These are phyloP conservation scores for Sander vitreus DNA, from an alignment of 2,113 vertebrate genomes.

Conservation along the genomic window DNA sequence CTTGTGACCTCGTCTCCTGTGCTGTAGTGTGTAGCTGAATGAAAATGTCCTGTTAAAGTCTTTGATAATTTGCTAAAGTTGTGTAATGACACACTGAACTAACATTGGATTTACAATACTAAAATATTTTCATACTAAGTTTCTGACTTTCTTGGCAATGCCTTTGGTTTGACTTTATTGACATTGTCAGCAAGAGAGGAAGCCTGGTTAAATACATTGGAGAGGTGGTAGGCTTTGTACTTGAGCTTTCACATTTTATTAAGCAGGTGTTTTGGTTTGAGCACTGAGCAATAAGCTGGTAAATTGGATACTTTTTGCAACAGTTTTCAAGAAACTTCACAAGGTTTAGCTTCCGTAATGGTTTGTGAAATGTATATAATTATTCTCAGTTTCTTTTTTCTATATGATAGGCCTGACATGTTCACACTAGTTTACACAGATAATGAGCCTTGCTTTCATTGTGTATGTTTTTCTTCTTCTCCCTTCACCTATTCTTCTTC, in stretches of 20 bases:
- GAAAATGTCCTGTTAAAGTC: background rate
- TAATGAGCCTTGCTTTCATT: background rate
- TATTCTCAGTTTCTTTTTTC: background rate
- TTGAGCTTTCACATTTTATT: background rate
- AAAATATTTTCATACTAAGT: background rate
- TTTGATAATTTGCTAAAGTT: background rate
- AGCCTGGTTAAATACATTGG: background rate
- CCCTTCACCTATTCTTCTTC: background rate
- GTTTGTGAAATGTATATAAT: background rate
- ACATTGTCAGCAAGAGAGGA: no score
- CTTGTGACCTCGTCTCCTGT: background rate
- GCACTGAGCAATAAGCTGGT: background rate
- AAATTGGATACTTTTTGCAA: background rate
- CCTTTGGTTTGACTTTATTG: background rate
- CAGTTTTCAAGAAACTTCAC: background rate
- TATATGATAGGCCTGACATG: background rate
- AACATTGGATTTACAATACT: no score
- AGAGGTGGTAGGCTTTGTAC: background rate
- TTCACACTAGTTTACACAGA: slow-evolving; percentile 2
- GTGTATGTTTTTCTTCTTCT: background rate
- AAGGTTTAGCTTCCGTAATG: background rate
- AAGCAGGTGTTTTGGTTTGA: background rate
- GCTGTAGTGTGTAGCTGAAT: background rate
- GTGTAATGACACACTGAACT: background rate
- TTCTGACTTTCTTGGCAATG: background rate